phyloP scores from a whole-genome alignment of 2,113 vertebrate genomes.

The Oceanites oceanicus region DNA sequence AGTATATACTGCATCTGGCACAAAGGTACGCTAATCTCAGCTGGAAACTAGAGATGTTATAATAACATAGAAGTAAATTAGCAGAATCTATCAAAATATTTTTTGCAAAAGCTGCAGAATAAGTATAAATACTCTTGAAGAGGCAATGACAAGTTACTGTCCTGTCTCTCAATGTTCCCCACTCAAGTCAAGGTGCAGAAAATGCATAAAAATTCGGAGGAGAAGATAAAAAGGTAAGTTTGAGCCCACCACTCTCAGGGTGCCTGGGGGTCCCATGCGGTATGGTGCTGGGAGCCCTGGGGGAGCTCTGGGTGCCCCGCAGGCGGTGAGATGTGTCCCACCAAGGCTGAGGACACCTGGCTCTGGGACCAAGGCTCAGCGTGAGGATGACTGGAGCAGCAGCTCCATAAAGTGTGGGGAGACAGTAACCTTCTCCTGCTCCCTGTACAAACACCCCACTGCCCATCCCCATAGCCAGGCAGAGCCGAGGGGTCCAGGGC shows the following conservation, averaged over 20 bases:
- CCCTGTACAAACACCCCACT: neutral
- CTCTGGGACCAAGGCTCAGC: neutral
- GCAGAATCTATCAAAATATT: neutral
- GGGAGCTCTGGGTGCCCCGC: rapidly evolving
- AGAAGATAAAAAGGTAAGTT: neutral
- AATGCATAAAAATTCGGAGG: neutral
- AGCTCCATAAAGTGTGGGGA: neutral
- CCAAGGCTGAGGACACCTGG: neutral
- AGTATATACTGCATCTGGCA: neutral
- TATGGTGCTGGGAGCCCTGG: rapidly evolving
- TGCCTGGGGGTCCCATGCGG: rapidly evolving
- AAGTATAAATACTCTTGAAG: neutral
- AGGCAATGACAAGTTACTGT: too few relatives aligned
- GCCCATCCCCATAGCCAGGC: neutral
- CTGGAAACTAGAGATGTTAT: neutral
- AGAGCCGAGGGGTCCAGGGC: rapidly evolving
- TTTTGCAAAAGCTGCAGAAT: neutral
- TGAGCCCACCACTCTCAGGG: neutral
- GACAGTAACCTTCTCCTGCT: neutral
- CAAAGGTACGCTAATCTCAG: neutral
- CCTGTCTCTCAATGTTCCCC: rapidly evolving
- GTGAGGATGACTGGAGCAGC: neutral
- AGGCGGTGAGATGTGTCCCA: rapidly evolving
- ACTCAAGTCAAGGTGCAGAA: neutral
- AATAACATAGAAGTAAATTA: neutral